phyloP scores from a whole-genome alignment of 2,888 invertebrate genomes.

The Diarsia dahlii region DNA sequence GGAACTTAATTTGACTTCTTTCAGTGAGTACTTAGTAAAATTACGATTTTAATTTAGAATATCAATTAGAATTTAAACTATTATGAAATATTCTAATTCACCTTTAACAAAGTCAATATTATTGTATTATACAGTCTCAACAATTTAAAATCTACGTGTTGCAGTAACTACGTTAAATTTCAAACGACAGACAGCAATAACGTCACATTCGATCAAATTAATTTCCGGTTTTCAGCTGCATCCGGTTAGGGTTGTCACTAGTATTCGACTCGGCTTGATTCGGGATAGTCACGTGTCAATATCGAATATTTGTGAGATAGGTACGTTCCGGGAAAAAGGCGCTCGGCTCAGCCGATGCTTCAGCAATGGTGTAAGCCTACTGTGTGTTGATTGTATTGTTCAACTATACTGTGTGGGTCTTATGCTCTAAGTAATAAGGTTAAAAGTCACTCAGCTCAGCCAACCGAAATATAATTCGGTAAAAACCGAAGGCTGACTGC shows the following conservation, averaged over 20 bases:
- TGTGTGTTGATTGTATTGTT: background rate
- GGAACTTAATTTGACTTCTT: background rate
- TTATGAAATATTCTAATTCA: background rate
- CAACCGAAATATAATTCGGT: too few species aligned
- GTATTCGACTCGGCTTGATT: background rate
- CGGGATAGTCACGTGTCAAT: background rate
- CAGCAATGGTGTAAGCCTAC: background rate
- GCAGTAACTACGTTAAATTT: background rate
- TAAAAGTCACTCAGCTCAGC: too few species aligned
- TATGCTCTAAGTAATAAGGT: background rate
- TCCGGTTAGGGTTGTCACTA: background rate
- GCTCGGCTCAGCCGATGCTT: background rate
- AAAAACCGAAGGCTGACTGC: too few species aligned
- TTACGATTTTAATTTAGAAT: background rate
- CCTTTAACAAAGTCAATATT: background rate
- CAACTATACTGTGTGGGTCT: background rate
- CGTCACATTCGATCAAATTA: conserved; percentile 27
- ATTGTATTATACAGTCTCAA: background rate
- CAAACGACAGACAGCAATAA: conserved; percentile 8
- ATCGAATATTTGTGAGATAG: background rate
- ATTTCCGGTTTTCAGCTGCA: conserved; percentile 37
- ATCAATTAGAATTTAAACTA: background rate
- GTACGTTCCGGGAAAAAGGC: background rate
- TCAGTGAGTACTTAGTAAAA: background rate
- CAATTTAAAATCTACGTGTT: background rate